phyloP scores from a whole-genome alignment of 2,113 vertebrate genomes.

The Melospiza melodia region DNA sequence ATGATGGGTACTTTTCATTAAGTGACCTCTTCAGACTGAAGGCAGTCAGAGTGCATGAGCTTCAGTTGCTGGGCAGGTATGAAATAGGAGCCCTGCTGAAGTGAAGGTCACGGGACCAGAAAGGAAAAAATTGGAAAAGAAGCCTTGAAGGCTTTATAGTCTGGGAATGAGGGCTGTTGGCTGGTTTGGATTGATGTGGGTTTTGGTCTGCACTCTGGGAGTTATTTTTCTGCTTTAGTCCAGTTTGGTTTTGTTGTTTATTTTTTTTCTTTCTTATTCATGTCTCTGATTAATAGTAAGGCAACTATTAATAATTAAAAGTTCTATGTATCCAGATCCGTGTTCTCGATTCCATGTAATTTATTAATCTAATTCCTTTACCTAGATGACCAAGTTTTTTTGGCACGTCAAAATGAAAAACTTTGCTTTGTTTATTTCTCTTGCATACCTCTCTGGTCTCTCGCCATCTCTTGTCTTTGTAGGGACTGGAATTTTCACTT shows the following conservation, averaged over 20 bases:
- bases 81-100: not conserved
- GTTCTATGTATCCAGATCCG: not conserved
- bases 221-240: not conserved
- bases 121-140: not conserved
- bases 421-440: not conserved
- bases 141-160: not conserved
- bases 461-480: not conserved
- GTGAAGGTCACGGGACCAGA: not conserved
- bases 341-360: not conserved
- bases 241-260: not conserved
- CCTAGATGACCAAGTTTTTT: not conserved
- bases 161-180: not conserved
- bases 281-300: not conserved
- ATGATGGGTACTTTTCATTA: not conserved
- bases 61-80: not conserved
- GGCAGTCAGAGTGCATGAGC: fast-evolving
- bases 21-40: not conserved
- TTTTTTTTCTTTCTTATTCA: not conserved
- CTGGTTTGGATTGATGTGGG: not conserved
- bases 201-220: not conserved
- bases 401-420: not conserved
- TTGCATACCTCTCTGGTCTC: not conserved
- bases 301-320: not conserved
- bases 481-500: constrained; percentile 20
- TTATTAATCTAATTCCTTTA: not conserved